Percentiles rank a stretch among this genome's conserved stretches.
Conservation (phyloP, 2,113 vertebrate genomes). For the Semnornis frantzii region DNA sequence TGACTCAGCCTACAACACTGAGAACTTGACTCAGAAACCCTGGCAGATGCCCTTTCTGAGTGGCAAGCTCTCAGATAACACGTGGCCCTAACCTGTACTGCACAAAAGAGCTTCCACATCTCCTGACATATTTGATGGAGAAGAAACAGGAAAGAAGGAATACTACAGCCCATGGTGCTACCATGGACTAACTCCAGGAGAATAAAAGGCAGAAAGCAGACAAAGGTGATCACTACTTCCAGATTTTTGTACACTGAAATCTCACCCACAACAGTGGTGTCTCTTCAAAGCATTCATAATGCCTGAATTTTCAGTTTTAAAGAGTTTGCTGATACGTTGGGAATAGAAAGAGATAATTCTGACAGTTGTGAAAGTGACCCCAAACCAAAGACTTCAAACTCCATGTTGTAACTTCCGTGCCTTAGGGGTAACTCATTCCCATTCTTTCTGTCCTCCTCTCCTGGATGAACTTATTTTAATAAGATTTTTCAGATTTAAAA, state of each 20-base stretch:
- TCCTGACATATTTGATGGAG: not conserved
- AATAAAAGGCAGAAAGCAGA: not conserved
- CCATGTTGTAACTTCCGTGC: no score
- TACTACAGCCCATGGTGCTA: accelerated
- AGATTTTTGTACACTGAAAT: not conserved
- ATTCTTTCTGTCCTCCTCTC: no score
- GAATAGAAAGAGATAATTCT: no score
- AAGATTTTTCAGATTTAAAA: no score
- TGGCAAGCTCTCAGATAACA: not conserved
- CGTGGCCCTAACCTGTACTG: not conserved
- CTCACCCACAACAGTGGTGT: no score
- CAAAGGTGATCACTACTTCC: not conserved
- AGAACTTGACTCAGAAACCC: not conserved
- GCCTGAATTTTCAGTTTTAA: no score
- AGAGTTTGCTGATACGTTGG: no score
- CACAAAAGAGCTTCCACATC: not conserved
- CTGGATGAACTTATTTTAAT: no score
- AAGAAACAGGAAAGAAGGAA: not conserved
- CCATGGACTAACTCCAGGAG: not conserved
- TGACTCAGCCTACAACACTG: not conserved
- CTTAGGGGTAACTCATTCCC: no score
- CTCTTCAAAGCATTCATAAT: no score
- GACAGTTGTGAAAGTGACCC: no score
- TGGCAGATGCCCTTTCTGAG: not conserved
- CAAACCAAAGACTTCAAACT: no score